Evolutionary conservation across 2,888 invertebrate genomes (phyloP).

Genomic region (Aleiodes alternator): DNA sequence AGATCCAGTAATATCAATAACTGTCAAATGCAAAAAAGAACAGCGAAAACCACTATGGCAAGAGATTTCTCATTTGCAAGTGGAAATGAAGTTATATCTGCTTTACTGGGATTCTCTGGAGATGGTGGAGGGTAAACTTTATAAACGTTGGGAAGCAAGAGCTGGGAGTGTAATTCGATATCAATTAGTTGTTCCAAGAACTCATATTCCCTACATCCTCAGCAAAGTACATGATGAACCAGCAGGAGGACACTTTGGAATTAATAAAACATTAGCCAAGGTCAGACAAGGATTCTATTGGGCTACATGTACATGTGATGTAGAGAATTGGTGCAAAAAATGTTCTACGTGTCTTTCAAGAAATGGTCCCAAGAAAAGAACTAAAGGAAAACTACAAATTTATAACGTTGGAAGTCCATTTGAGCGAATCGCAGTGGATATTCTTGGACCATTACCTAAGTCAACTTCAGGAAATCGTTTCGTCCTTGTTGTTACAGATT

Average conservation of each 20-base stretch:
- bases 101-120: slow-evolving; percentile 3
- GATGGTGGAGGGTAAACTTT: not conserved
- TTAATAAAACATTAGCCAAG: slow-evolving; percentile 59
- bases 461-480: slow-evolving; percentile 32
- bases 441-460: too few species aligned
- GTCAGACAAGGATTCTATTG: slow-evolving; percentile 57
- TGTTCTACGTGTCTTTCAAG: slow-evolving; percentile 54
- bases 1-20: not conserved
- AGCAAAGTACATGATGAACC: slow-evolving; percentile 53
- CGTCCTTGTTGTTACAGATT: slow-evolving; percentile 55
- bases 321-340: slow-evolving; percentile 55
- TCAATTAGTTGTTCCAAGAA: not conserved
- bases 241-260: slow-evolving; percentile 20
- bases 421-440: too few species aligned
- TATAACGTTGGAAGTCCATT: slow-evolving; percentile 27
- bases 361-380: slow-evolving; percentile 51
- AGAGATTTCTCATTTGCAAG: not conserved
- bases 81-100: not conserved
- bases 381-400: slow-evolving; percentile 51
- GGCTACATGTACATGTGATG: slow-evolving; percentile 22
- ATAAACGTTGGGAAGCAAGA: slow-evolving; percentile 3
- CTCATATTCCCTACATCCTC: not conserved
- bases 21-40: slow-evolving; percentile 2
- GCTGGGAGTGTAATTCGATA: not conserved
- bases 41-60: not conserved